These are phyloP conservation scores for Falco berigora DNA, from an alignment of 2,797 vertebrate genomes.

Conservation along the genomic window DNA sequence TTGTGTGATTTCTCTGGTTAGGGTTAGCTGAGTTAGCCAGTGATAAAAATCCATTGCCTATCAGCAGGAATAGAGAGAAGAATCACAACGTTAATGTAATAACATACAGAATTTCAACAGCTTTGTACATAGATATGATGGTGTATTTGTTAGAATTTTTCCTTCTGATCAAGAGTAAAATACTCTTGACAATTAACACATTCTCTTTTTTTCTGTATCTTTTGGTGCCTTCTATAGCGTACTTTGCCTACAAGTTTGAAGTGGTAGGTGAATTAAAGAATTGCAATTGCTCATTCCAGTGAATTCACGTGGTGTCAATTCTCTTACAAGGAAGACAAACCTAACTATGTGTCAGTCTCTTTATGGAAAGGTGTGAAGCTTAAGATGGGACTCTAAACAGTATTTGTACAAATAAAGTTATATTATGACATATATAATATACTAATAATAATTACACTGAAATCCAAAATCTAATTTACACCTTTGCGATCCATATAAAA, in stretches of 20 bases:
- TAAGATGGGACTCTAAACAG: background rate
- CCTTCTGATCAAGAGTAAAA: background rate
- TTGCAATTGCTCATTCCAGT: background rate
- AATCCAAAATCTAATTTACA: background rate
- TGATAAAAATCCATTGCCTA: background rate
- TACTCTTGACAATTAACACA: background rate
- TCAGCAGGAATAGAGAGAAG: background rate
- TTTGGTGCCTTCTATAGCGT: background rate
- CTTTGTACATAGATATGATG: background rate
- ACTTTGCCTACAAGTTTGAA: background rate
- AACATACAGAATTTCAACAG: background rate
- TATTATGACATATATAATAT: background rate
- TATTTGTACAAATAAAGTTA: background rate
- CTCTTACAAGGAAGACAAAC: background rate
- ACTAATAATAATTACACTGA: background rate
- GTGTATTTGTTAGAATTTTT: background rate
- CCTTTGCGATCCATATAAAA: background rate
- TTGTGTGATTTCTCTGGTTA: background rate
- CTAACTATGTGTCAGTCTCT: background rate
- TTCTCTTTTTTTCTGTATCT: background rate
- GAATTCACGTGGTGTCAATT: background rate
- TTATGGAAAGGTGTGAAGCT: background rate
- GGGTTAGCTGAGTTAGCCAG: background rate
- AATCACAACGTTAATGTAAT: background rate
- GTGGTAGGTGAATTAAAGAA: background rate